Evolutionary conservation across 37 sponge, comb jelly and placozoan species (phyloP).

Genomic region (Hexactinellida sp.): DNA sequence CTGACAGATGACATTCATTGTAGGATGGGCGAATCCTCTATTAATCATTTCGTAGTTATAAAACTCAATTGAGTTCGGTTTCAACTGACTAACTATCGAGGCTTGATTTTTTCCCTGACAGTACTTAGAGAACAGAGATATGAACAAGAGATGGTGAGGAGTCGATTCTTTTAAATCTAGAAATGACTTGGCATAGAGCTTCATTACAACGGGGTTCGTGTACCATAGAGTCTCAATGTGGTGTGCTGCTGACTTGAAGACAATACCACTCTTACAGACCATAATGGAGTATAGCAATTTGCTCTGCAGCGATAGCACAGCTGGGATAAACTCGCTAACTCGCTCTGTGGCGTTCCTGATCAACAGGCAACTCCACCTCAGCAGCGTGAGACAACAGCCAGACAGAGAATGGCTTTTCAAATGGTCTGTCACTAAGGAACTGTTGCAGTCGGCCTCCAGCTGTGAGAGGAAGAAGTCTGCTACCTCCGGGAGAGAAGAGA

Average conservation of each 20-base stretch:
- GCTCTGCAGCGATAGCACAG: neutral
- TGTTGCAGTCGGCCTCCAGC: neutral
- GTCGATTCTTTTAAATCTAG: slow-evolving; percentile 3
- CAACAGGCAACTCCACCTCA: neutral
- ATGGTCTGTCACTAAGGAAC: neutral
- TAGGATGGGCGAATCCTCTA: neutral
- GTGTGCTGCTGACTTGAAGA: neutral
- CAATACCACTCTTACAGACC: neutral
- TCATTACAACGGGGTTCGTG: neutral
- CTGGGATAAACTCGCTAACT: neutral
- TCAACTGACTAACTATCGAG: neutral
- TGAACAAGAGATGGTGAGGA: slow-evolving; percentile 12
- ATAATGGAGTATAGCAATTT: neutral
- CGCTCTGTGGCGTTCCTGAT: neutral
- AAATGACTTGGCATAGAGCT: neutral
- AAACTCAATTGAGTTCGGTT: neutral
- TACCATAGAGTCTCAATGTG: neutral
- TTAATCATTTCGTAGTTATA: slow-evolving; percentile 11
- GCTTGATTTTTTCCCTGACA: neutral
- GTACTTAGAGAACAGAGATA: neutral
- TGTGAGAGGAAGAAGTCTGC: neutral
- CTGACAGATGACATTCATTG: neutral
- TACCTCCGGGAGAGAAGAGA: neutral
- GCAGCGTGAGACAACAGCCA: neutral
- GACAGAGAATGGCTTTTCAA: neutral